Evolutionary conservation across 2,888 invertebrate species (phyloP).

Genomic region (Gonocerus acuteangulatus): DNA sequence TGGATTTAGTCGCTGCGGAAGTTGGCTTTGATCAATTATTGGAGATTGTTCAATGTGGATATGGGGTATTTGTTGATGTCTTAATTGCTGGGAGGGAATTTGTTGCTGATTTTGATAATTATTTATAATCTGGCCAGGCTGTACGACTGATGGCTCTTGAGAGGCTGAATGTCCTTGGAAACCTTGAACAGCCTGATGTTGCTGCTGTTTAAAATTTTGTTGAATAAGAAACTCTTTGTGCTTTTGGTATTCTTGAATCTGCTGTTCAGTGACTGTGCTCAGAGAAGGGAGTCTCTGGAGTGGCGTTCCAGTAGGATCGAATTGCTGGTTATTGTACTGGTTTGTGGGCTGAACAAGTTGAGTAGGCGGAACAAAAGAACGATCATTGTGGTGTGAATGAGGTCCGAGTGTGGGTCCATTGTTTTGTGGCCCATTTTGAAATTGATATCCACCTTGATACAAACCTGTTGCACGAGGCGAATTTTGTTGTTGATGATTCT

Average conservation of each 20-base stretch:
- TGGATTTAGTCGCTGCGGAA: slow-evolving; percentile 14
- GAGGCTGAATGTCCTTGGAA: slow-evolving; percentile 2
- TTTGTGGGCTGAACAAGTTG: not conserved
- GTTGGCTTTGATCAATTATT: slow-evolving; percentile 18
- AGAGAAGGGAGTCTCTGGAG: slow-evolving; percentile 6
- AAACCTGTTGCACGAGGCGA: slow-evolving; percentile 39
- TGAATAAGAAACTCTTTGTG: slow-evolving; percentile 40
- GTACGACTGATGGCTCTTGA: not conserved
- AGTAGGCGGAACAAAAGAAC: not conserved
- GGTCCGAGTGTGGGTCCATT: slow-evolving; percentile 25
- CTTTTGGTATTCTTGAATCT: slow-evolving; percentile 35
- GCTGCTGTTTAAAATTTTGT: slow-evolving; percentile 42
- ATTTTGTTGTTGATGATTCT: slow-evolving; percentile 43
- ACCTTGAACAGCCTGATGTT: slow-evolving; percentile 34
- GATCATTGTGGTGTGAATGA: not conserved
- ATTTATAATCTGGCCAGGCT: not conserved
- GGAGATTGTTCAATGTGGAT: slow-evolving; percentile 21
- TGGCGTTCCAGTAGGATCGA: not conserved
- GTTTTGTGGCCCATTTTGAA: not conserved
- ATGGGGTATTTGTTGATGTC: slow-evolving; percentile 41
- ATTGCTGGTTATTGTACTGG: not conserved
- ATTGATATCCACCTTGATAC: not conserved
- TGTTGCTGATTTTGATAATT: slow-evolving; percentile 4
- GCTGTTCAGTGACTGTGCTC: slow-evolving; percentile 6
- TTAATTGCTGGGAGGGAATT: slow-evolving; percentile 37